These are phyloP conservation scores for Agrotis puta DNA, from an alignment of 2,888 invertebrate genomes.

Conservation along the genomic window DNA sequence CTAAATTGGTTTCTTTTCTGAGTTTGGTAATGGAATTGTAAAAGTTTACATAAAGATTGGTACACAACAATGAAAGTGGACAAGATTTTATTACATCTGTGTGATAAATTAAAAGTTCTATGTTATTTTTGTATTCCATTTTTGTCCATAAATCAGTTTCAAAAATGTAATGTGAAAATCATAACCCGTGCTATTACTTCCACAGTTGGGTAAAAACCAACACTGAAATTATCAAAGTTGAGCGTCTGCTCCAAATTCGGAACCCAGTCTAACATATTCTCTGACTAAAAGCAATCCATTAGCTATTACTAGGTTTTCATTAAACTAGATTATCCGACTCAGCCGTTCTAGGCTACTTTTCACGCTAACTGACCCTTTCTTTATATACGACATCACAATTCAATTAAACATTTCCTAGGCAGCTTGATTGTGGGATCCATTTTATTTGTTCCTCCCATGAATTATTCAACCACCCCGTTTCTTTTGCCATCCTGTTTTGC, in stretches of 20 bases:
- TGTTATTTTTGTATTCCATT: too few relatives aligned
- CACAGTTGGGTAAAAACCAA: neutral
- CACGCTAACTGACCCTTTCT: constrained; percentile 75
- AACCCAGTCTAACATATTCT: constrained; percentile 13
- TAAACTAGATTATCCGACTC: constrained; percentile 51
- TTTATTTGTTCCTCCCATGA: constrained; percentile 77
- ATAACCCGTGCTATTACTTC: neutral
- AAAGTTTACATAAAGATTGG: neutral
- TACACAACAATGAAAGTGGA: constrained; percentile 13
- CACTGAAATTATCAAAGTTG: constrained; percentile 1
- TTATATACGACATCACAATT: constrained; percentile 79
- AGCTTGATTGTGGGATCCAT: constrained; percentile 78
- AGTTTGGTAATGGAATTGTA: constrained; percentile 31
- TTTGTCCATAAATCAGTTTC: too few relatives aligned
- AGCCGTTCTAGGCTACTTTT: constrained; percentile 66
- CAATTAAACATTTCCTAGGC: constrained; percentile 78
- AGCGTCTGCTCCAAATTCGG: constrained; percentile 9
- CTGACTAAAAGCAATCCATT: constrained; percentile 56
- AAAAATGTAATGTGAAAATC: neutral
- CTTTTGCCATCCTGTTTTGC: constrained; percentile 66
- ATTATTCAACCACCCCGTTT: constrained; percentile 78
- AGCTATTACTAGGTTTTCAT: constrained; percentile 57
- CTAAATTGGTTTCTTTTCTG: constrained; percentile 34
- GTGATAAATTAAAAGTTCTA: neutral
- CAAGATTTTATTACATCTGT: neutral